phyloP scores from a whole-genome alignment of 2,888 invertebrate species.

The Zootermopsis nevadensis region DNA sequence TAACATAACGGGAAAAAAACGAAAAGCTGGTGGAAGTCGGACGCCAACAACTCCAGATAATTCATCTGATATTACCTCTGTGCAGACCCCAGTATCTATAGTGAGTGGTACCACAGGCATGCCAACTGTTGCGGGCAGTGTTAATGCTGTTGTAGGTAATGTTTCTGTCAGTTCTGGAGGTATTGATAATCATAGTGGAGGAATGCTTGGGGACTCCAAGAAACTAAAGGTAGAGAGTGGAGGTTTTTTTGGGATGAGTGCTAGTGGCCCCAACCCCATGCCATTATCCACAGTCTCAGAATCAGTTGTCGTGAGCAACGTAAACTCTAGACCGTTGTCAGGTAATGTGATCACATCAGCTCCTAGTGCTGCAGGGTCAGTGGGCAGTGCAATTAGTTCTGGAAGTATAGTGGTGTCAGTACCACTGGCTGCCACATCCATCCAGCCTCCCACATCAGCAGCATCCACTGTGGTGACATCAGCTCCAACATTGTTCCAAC shows the following conservation, averaged over 20 bases:
- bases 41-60: constrained; percentile 58
- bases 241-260: neutral
- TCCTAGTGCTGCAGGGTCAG: neutral
- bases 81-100: neutral
- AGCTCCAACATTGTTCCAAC: constrained; percentile 61
- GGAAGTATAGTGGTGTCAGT: constrained; percentile 50
- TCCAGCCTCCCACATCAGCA: constrained; percentile 44
- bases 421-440: constrained; percentile 49
- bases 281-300: constrained; percentile 23
- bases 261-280: neutral
- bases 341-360: constrained; percentile 42
- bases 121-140: neutral
- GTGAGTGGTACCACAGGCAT: neutral
- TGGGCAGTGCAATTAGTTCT: constrained; percentile 24
- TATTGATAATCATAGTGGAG: neutral
- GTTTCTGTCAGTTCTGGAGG: neutral
- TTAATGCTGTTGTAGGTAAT: constrained; percentile 5
- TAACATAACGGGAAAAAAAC: constrained; percentile 59
- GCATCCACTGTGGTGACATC: constrained; percentile 54
- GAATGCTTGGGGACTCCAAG: constrained; percentile 35
- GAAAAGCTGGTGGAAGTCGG: constrained; percentile 60
- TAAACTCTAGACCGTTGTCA: constrained; percentile 29
- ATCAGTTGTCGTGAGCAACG: constrained; percentile 46
- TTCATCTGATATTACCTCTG: constrained; percentile 20
- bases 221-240: constrained; percentile 43